phyloP scores from a whole-genome alignment of 1,140 invertebrate genomes.

The Mercenaria mercenaria region DNA sequence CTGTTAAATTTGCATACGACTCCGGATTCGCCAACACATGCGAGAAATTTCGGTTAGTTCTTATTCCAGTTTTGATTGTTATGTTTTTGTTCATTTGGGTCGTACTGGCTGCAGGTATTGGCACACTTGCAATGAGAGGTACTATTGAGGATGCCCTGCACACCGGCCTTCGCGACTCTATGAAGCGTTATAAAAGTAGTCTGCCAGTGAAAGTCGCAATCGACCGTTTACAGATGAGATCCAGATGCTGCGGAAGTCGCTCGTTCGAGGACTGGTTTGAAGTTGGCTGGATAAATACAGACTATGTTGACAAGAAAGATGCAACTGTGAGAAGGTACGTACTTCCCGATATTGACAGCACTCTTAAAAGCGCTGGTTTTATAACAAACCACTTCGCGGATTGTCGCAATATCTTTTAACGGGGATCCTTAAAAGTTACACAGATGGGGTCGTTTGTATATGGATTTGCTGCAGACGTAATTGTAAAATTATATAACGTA shows the following conservation, averaged over 20 bases:
- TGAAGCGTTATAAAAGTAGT: constrained; percentile 50
- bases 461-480: no score
- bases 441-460: no score
- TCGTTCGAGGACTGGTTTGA: constrained; percentile 64
- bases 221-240: constrained; percentile 42
- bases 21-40: constrained; percentile 30
- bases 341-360: no score
- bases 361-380: no score
- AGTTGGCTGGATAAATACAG: constrained; percentile 48
- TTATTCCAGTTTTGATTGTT: constrained; percentile 41
- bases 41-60: constrained; percentile 41
- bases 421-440: no score
- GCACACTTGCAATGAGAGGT: background rate
- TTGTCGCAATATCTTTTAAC: no score
- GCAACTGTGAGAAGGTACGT: no score
- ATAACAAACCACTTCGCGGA: no score
- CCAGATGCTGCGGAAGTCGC: constrained; percentile 52
- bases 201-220: constrained; percentile 35
- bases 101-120: constrained; percentile 8
- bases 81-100: constrained; percentile 62
- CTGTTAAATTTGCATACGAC: constrained; percentile 52
- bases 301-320: constrained; percentile 37
- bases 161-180: constrained; percentile 33
- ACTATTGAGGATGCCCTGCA: constrained; percentile 44
- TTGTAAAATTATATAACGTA: no score